phyloP scores from a whole-genome alignment of 1,140 invertebrate species.

The Aporrectodea caliginosa region DNA sequence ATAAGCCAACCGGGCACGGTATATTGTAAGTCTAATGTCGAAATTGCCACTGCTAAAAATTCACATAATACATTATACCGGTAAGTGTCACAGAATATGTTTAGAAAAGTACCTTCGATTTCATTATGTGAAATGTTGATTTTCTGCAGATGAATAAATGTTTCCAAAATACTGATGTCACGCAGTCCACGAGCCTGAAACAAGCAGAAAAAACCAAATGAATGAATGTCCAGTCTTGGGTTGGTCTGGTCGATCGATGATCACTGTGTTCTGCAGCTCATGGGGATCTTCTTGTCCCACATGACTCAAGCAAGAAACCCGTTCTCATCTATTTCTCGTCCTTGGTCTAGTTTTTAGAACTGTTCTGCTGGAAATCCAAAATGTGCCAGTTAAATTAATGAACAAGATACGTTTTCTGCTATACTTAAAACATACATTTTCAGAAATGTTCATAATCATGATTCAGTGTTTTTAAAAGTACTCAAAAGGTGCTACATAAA shows the following conservation, averaged over 20 bases:
- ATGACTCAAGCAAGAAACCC: not conserved
- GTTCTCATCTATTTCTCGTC: not conserved
- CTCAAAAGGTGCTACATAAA: no score
- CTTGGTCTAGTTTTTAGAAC: not conserved
- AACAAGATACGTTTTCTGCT: no score
- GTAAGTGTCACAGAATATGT: not conserved
- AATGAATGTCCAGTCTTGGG: not conserved
- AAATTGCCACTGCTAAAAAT: not conserved
- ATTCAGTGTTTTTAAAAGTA: no score
- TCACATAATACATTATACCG: not conserved
- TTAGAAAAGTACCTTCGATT: conserved; percentile 44
- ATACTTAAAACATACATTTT: no score
- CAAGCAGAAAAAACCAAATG: conserved; percentile 13
- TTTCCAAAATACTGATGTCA: conserved; percentile 44
- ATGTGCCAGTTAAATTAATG: no score
- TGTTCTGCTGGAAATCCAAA: conserved; percentile 5
- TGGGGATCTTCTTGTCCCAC: not conserved
- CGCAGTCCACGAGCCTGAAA: conserved; percentile 48
- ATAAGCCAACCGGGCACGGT: not conserved
- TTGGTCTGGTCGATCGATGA: not conserved
- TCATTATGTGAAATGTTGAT: conserved; percentile 53
- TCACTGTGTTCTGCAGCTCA: not conserved
- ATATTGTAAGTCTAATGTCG: not conserved
- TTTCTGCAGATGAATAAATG: conserved; percentile 50
- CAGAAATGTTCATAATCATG: no score